Percentiles rank a stretch among this genome's conserved stretches.
These are phyloP conservation scores for Tetrax tetrax DNA, from an alignment of 2,113 vertebrate species.

Conservation along the genomic window DNA sequence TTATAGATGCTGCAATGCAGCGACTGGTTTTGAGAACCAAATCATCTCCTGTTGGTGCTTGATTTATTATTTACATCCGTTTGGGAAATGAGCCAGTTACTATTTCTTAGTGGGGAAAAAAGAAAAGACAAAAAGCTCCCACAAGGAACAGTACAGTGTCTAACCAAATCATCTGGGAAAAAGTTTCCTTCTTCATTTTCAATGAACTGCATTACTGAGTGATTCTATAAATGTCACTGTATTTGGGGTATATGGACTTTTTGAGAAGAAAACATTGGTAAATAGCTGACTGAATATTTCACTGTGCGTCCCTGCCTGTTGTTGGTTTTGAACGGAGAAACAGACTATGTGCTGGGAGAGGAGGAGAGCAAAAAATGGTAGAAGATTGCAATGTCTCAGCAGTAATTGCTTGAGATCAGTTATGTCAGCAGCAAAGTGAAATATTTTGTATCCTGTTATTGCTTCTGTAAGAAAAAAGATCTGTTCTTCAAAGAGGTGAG, in stretches of 20 bases:
- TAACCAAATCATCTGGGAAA: not conserved
- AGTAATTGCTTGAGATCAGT: constrained; percentile 13
- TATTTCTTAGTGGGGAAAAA: not conserved
- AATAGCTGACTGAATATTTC: not conserved
- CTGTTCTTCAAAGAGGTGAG: constrained; percentile 15
- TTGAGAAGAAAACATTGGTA: not conserved
- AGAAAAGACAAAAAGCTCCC: not conserved
- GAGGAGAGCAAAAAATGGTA: not conserved
- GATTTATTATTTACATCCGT: not conserved
- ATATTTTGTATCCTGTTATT: constrained; percentile 39
- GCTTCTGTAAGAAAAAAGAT: constrained; percentile 30
- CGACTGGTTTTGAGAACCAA: not conserved
- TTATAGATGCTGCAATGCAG: not conserved
- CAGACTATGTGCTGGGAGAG: not conserved
- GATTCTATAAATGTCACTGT: not conserved
- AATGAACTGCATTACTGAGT: not conserved
- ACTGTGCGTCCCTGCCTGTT: not conserved
- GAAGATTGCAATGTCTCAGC: not conserved
- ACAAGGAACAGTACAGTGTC: not conserved
- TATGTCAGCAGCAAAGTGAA: constrained; percentile 3
- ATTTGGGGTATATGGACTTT: not conserved
- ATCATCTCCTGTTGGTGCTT: not conserved
- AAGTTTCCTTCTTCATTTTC: not conserved
- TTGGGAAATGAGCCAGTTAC: not conserved
- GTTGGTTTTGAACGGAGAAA: not conserved